Conservation (phyloP, 37 sponge, comb jelly and placozoan species). For the Bolinopsis microptera region DNA sequence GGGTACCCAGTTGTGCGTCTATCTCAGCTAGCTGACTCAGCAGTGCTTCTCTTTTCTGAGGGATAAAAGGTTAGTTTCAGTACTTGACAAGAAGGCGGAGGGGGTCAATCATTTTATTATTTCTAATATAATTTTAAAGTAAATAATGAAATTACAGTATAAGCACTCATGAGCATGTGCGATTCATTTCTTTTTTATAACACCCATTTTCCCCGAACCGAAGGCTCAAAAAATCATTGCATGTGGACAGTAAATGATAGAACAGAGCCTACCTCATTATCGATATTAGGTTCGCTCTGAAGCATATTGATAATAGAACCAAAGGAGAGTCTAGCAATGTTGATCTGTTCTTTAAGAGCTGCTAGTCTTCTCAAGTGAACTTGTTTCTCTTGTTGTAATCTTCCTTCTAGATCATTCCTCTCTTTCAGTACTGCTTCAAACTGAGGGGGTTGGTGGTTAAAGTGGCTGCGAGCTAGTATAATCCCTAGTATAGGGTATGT, state of each 20-base stretch:
- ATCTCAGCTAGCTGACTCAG: conserved; percentile 34
- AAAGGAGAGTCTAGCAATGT: conserved; percentile 35
- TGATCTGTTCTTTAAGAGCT: conserved; percentile 32
- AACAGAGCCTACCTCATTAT: conserved; percentile 63
- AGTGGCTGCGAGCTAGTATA: too few species aligned
- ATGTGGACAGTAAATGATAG: too few species aligned
- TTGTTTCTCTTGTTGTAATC: conserved; percentile 45
- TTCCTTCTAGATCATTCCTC: conserved; percentile 32
- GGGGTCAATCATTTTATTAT: too few species aligned
- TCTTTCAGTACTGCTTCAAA: conserved; percentile 10
- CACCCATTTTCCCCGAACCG: too few species aligned
- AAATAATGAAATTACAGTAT: too few species aligned
- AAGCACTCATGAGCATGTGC: too few species aligned
- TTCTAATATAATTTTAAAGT: too few species aligned
- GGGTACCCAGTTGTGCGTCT: conserved; percentile 13
- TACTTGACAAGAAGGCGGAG: too few species aligned
- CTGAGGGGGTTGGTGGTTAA: neutral
- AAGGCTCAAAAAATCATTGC: too few species aligned
- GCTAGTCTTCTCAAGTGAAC: conserved; percentile 29
- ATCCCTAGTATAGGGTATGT: too few species aligned
- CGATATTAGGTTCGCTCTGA: neutral
- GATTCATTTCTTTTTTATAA: too few species aligned
- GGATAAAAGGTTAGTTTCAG: neutral
- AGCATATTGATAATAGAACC: neutral
- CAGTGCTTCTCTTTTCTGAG: conserved; percentile 14